Evolutionary conservation across 1,140 invertebrate genomes (phyloP).

Genomic region (Lepidostoma basale): DNA sequence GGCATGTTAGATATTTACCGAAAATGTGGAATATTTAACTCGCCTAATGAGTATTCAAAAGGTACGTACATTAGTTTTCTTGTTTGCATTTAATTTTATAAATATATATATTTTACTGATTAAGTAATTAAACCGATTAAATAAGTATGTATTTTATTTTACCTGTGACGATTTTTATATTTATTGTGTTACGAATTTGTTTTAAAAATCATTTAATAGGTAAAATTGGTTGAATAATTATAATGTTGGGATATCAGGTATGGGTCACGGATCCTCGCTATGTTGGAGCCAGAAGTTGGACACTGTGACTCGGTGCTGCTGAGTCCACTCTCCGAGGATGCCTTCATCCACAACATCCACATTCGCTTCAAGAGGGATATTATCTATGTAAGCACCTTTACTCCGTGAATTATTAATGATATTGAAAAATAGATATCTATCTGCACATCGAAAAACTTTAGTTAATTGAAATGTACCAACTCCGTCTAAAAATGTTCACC

Average conservation of each 20-base stretch:
- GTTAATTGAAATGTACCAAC: no score
- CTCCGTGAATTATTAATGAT: no score
- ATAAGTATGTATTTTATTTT: background rate
- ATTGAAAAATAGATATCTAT: no score
- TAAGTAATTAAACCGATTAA: background rate
- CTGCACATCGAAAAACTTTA: no score
- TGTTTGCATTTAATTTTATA: slow-evolving; percentile 8
- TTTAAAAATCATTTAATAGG: no score
- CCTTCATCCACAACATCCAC: slow-evolving; percentile 76
- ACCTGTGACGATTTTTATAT: no score
- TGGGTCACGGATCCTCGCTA: slow-evolving; percentile 30
- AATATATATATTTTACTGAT: slow-evolving; percentile 18
- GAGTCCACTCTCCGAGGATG: slow-evolving; percentile 77
- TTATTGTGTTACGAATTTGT: no score
- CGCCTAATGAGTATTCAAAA: slow-evolving; percentile 16
- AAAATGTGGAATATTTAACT: slow-evolving; percentile 30
- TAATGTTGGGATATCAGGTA: slow-evolving; percentile 24
- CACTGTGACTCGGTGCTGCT: slow-evolving; percentile 77
- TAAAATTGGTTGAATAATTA: no score
- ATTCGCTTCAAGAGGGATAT: slow-evolving; percentile 78
- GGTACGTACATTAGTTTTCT: slow-evolving; percentile 15
- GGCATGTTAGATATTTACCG: background rate
- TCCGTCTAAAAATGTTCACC: no score
- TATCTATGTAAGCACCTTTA: slow-evolving; percentile 73
- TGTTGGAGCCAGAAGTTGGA: slow-evolving; percentile 65